Evolutionary conservation across 2,113 vertebrate genomes (phyloP).

Genomic region (Alethe diademata): DNA sequence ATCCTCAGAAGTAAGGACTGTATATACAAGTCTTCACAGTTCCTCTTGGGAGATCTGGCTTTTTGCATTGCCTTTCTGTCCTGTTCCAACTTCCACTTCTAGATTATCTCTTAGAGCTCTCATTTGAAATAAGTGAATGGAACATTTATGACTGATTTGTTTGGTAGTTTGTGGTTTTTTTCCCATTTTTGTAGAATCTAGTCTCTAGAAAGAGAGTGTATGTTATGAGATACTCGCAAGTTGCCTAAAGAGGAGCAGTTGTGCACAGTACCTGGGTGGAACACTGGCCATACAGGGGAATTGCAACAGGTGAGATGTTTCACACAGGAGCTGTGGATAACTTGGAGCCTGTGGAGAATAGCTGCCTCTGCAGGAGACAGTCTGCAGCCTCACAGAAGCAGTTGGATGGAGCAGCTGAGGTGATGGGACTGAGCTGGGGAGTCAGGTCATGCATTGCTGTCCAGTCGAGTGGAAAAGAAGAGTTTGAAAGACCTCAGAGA

Average conservation of each 20-base stretch:
- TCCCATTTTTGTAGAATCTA: fast-evolving
- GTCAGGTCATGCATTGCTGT: background rate
- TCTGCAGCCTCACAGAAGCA: background rate
- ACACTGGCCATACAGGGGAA: background rate
- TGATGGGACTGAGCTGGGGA: background rate
- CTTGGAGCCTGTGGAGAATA: background rate
- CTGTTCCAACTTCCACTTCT: background rate
- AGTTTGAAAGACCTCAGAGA: background rate
- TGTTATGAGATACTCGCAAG: background rate
- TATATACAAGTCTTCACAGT: background rate
- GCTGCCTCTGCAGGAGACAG: background rate
- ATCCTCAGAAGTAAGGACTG: background rate
- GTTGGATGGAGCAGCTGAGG: background rate
- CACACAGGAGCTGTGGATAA: background rate
- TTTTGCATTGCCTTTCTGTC: background rate
- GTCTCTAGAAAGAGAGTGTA: background rate
- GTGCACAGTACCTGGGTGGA: background rate
- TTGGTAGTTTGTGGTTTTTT: background rate
- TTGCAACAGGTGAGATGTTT: background rate
- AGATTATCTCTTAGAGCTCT: background rate
- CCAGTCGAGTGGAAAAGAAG: background rate
- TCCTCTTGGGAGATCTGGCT: background rate
- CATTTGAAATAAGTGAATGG: background rate
- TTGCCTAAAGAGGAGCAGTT: background rate
- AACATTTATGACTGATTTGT: background rate